Evolutionary conservation across 2,113 vertebrate species (phyloP), one percentile per base, ranked within the genome.

Genomic region (Zosterops borbonicus): DNA sequence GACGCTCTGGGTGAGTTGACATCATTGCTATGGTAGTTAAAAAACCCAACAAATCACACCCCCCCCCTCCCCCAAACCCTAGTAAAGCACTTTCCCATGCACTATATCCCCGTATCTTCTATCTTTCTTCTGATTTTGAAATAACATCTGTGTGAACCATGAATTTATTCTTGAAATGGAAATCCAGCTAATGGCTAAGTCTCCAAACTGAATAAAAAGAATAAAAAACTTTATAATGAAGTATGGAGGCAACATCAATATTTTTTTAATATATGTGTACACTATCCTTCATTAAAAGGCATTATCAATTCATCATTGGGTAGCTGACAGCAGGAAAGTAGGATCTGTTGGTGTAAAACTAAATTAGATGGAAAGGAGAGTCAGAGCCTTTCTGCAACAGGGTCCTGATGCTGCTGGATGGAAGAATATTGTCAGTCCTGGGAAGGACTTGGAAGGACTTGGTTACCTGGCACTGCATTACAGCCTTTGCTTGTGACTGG

Each of bases 331-430:
- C 93, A 47, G 89, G 90, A 89, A 95, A 70, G 82, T 94, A 89
- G 71, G 65, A 88, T 80, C 80, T 83, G 91, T 96, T 95, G 96
- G 89, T 96, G 62, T 63, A 77, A 95, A 96, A 96, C 83, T 96
- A 83, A 95, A 96, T 90, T 70, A 79, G 46, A 22, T 94, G 58
- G 70, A 79, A 64, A 64, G 18, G 11, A 27, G 59, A 33, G 47
- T 70, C 56, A n/a, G 83, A 79, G 19, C 27, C 76, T 94, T 75
- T 93, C 81, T n/a, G 64, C 50, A 50, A 3, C 33, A 59, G 46
- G 8, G 21, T 53, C 76, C 22, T 84, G 89, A 71, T 95, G 52
- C 29, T 95, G 88, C 71, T 89, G 87, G 70, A 31, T 94, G 46
- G 80, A 89, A 85, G 74, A 76, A 87, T 41, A 39, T 41, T 10